Evolutionary conservation across 2,113 vertebrate genomes (phyloP).

Genomic region (Channa maculata): DNA sequence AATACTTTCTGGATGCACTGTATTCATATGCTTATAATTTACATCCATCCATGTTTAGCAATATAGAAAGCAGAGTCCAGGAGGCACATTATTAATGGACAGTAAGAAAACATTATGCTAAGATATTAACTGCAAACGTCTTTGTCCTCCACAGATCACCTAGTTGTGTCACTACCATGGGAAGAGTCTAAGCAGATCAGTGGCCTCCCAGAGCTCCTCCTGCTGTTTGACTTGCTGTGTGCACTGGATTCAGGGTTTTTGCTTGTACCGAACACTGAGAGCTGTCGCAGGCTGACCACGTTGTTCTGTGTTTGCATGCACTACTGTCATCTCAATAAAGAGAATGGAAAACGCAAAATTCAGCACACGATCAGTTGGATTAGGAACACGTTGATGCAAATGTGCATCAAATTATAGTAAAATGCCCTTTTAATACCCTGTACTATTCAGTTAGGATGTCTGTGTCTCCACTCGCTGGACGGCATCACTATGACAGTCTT

Average conservation of each 20-base stretch:
- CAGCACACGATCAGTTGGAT: background rate
- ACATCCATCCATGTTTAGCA: too few species aligned
- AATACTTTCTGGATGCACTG: too few species aligned
- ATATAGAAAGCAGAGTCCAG: too few species aligned
- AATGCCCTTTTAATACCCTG: too few species aligned
- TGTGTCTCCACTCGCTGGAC: too few species aligned
- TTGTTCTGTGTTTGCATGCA: conserved; percentile 56
- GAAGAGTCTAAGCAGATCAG: conserved; percentile 18
- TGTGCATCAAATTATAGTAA: too few species aligned
- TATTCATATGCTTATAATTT: too few species aligned
- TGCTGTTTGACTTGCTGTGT: conserved; percentile 17
- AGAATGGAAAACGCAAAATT: background rate
- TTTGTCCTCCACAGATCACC: conserved; percentile 35
- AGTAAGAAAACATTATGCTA: too few species aligned
- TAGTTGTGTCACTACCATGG: background rate
- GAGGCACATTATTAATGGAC: too few species aligned
- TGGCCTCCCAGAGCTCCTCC: conserved; percentile 7
- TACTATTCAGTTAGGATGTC: too few species aligned
- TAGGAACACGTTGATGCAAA: background rate
- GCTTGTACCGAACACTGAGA: background rate
- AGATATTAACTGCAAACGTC: background rate
- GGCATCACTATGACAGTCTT: too few species aligned
- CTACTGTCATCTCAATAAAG: conserved; percentile 43
- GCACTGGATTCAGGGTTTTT: conserved; percentile 42
- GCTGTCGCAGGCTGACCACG: background rate